These are phyloP conservation scores for Tragopan temminckii DNA, from an alignment of 2,797 vertebrate species.

Conservation along the genomic window DNA sequence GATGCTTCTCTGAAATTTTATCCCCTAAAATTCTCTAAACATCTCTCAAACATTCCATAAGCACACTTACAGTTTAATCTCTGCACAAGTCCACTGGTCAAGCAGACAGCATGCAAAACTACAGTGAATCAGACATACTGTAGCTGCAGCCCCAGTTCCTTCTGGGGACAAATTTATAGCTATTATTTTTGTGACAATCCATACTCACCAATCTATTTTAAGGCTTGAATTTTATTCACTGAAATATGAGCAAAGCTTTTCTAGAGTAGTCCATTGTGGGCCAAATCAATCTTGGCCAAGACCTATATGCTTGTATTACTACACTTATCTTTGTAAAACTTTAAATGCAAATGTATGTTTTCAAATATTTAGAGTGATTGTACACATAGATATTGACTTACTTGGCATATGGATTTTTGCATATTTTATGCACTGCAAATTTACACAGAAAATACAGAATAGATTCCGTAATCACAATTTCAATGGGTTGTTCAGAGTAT, in stretches of 20 bases:
- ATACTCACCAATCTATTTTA: background rate
- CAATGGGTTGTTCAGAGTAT: background rate
- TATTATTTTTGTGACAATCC: background rate
- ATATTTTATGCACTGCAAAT: background rate
- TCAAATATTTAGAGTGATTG: background rate
- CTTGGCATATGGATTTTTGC: background rate
- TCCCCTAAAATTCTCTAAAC: conserved; percentile 28
- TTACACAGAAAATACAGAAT: background rate
- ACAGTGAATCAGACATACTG: background rate
- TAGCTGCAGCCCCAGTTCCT: background rate
- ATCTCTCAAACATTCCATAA: conserved; percentile 10
- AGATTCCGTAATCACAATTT: background rate
- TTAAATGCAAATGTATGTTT: background rate
- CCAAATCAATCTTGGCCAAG: background rate
- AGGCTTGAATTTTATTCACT: conserved; percentile 18
- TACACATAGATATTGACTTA: background rate
- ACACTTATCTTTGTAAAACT: background rate
- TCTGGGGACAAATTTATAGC: background rate
- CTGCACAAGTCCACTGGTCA: background rate
- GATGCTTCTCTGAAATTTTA: conserved; percentile 42
- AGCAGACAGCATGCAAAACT: conserved; percentile 9
- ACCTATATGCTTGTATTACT: background rate
- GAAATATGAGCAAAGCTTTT: background rate
- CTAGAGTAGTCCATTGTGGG: background rate
- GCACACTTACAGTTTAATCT: background rate